Conservation (phyloP, 2,888 invertebrate species). For the Odontocerum albicorne region DNA sequence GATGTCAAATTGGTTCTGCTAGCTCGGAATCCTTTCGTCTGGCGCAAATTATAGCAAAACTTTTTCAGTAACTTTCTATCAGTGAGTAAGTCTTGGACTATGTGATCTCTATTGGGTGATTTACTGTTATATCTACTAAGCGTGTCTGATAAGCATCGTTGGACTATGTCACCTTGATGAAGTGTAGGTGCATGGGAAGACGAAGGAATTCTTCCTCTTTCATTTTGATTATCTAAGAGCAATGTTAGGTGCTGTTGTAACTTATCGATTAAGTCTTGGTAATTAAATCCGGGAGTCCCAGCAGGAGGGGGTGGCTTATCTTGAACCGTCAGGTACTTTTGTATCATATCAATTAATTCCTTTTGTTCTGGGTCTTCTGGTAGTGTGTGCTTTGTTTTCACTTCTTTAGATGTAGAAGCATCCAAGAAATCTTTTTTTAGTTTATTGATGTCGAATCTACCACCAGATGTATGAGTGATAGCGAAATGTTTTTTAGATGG, state of each 20-base stretch:
- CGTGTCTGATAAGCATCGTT: slow-evolving; percentile 66
- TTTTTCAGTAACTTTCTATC: slow-evolving; percentile 73
- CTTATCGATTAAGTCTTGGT: slow-evolving; percentile 65
- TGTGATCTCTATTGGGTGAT: slow-evolving; percentile 65
- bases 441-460: slow-evolving; percentile 69
- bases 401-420: slow-evolving; percentile 45
- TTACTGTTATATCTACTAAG: slow-evolving; percentile 68
- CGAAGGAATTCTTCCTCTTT: slow-evolving; percentile 43
- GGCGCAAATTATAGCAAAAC: slow-evolving; percentile 71
- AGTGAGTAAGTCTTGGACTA: slow-evolving; percentile 72
- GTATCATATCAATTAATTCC: slow-evolving; percentile 64
- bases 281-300: slow-evolving; percentile 46
- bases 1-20: slow-evolving; percentile 44
- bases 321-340: slow-evolving; percentile 65
- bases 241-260: slow-evolving; percentile 60
- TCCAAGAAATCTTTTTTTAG: slow-evolving; percentile 69
- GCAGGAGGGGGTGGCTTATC: slow-evolving; percentile 45
- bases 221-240: slow-evolving; percentile 45
- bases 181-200: slow-evolving; percentile 43
- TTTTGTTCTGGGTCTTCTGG: slow-evolving; percentile 55
- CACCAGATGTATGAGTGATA: slow-evolving; percentile 58
- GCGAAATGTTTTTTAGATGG: slow-evolving; percentile 52
- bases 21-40: slow-evolving; percentile 60
- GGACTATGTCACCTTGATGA: slow-evolving; percentile 54
- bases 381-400: slow-evolving; percentile 40